Conservation (phyloP, 2,113 vertebrate genomes). For the Baryphthengus martii region DNA sequence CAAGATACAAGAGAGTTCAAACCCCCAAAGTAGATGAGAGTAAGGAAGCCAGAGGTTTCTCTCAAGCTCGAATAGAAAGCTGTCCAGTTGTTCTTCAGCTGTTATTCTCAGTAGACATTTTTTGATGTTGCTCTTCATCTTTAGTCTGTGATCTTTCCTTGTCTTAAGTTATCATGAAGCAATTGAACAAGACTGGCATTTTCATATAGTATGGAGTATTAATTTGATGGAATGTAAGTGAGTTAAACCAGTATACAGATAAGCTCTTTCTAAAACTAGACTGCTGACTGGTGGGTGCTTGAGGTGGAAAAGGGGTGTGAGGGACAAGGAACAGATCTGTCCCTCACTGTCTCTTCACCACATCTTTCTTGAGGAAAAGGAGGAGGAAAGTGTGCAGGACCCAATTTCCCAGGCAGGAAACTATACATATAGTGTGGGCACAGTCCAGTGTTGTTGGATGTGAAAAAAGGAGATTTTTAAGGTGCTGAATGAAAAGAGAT, state of each 20-base stretch:
- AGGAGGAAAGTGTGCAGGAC: background rate
- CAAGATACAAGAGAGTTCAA: background rate
- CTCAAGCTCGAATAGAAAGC: background rate
- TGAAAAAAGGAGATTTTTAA: background rate
- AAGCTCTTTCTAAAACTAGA: background rate
- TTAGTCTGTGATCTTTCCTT: background rate
- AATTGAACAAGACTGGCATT: background rate
- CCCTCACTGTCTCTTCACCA: background rate
- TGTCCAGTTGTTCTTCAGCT: background rate
- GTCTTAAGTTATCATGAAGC: background rate
- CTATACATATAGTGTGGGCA: too few relatives aligned
- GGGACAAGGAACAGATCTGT: background rate
- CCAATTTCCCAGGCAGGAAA: background rate
- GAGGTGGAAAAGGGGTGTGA: background rate
- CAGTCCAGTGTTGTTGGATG: background rate
- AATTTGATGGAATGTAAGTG: background rate
- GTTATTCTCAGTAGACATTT: background rate
- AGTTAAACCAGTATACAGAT: background rate
- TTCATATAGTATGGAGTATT: background rate
- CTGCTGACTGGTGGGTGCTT: background rate
- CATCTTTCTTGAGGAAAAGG: background rate
- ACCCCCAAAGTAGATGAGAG: background rate
- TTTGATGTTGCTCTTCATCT: background rate
- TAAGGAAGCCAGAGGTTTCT: background rate
- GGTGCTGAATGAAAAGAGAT: background rate